These are phyloP conservation scores for Takifugu flavidus DNA, from an alignment of 2,113 vertebrate species.

Conservation along the genomic window DNA sequence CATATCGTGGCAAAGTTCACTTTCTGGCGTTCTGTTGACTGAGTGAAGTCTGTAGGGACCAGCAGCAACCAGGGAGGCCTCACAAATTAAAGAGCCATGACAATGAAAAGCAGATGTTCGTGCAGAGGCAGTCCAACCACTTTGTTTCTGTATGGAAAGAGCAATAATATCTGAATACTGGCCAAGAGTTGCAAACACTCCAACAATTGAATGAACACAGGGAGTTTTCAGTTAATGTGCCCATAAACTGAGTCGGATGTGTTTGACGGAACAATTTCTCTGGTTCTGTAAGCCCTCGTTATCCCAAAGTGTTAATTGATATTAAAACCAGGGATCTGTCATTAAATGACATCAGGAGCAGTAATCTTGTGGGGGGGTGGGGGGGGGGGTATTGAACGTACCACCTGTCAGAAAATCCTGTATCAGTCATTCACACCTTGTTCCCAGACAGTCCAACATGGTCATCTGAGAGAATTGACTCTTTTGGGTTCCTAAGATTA, in stretches of 20 bases:
- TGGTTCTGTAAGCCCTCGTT: too few relatives aligned
- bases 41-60: slow-evolving; percentile 21
- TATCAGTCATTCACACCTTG: slow-evolving; percentile 19
- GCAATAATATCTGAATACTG: slow-evolving; percentile 11
- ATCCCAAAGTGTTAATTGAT: slow-evolving; percentile 34
- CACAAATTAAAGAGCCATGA: slow-evolving; percentile 56
- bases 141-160: slow-evolving; percentile 52
- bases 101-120: slow-evolving; percentile 73
- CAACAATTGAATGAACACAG: slow-evolving; percentile 15
- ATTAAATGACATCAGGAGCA: slow-evolving; percentile 41
- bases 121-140: slow-evolving; percentile 28
- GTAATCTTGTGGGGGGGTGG: slow-evolving; percentile 30
- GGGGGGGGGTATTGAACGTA: slow-evolving; percentile 19
- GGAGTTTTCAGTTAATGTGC: background rate
- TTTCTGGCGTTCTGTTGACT: slow-evolving; percentile 42
- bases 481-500: slow-evolving; percentile 44
- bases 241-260: background rate
- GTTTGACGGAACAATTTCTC: background rate
- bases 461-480: slow-evolving; percentile 38
- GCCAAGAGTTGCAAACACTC: slow-evolving; percentile 32
- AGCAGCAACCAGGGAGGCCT: slow-evolving; percentile 47
- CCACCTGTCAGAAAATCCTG: slow-evolving; percentile 56
- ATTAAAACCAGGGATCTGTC: slow-evolving; percentile 26
- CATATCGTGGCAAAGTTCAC: slow-evolving; percentile 32
- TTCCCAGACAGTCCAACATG: slow-evolving; percentile 22